Conservation (phyloP, 2,113 vertebrate species). For the Pterocles burchelli region DNA sequence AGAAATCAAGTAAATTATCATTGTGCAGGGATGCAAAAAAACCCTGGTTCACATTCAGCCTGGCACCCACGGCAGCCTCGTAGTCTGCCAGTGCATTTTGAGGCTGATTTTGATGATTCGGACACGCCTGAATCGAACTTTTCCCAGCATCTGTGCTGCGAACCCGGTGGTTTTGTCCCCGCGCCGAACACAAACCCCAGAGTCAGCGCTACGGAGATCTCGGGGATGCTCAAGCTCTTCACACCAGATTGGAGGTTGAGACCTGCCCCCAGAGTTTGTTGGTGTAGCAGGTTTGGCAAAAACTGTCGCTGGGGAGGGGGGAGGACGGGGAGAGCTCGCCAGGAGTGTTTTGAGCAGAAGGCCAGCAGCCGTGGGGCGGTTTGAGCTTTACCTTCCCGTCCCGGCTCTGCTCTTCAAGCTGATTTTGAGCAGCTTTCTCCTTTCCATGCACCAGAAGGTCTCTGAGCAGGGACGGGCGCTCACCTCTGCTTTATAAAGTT, state of each 20-base stretch:
- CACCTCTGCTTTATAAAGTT: background rate
- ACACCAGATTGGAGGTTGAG: background rate
- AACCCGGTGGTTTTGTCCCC: background rate
- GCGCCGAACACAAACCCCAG: background rate
- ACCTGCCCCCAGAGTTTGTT: background rate
- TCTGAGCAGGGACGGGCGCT: background rate
- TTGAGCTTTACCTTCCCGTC: background rate
- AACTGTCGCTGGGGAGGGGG: background rate
- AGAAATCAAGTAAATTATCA: background rate
- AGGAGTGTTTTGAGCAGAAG: background rate
- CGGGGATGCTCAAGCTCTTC: background rate
- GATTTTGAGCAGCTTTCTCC: background rate
- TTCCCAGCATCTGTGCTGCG: background rate
- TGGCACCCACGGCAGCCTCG: background rate
- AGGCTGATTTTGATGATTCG: background rate
- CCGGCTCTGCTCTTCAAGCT: background rate
- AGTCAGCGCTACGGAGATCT: background rate
- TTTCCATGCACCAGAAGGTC: background rate
- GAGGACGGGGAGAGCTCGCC: background rate
- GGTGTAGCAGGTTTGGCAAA: background rate
- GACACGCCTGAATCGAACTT: background rate
- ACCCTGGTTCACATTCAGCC: background rate
- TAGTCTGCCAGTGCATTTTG: fast-evolving
- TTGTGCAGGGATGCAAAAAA: background rate
- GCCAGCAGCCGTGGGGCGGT: background rate